These are phyloP conservation scores for Xenotilapia leptura DNA, from an alignment of 2,113 vertebrate genomes.

Conservation along the genomic window DNA sequence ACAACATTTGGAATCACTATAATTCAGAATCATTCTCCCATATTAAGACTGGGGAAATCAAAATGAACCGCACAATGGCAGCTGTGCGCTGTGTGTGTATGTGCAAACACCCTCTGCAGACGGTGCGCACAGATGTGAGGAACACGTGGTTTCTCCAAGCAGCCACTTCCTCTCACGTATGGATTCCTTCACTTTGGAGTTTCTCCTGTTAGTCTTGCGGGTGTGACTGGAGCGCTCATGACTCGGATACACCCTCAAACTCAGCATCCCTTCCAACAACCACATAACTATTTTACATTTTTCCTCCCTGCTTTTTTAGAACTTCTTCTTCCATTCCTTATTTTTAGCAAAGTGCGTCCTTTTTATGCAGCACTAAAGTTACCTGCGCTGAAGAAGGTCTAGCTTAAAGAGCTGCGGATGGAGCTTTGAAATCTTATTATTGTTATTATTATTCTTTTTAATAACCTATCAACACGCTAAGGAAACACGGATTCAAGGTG, in stretches of 20 bases:
- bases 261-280: conserved; percentile 24
- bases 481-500: neutral
- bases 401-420: conserved; percentile 3
- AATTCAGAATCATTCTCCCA: neutral
- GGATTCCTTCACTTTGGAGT: conserved; percentile 23
- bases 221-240: conserved; percentile 4
- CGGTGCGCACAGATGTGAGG: conserved; percentile 55
- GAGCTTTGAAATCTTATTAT: neutral
- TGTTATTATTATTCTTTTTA: neutral
- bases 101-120: neutral
- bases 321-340: neutral
- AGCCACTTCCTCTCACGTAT: conserved; percentile 57
- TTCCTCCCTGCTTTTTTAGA: neutral
- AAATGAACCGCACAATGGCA: neutral
- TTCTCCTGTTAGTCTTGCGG: conserved; percentile 28
- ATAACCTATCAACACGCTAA: neutral
- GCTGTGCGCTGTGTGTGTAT: neutral
- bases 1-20: neutral
- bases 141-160: conserved; percentile 65
- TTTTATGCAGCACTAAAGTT: neutral
- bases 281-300: neutral
- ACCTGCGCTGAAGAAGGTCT: conserved; percentile 11
- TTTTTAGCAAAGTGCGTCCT: neutral
- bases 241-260: conserved; percentile 1
- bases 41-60: neutral